phyloP scores from a whole-genome alignment of 1,140 invertebrate genomes.

The Drosophila bocki region DNA sequence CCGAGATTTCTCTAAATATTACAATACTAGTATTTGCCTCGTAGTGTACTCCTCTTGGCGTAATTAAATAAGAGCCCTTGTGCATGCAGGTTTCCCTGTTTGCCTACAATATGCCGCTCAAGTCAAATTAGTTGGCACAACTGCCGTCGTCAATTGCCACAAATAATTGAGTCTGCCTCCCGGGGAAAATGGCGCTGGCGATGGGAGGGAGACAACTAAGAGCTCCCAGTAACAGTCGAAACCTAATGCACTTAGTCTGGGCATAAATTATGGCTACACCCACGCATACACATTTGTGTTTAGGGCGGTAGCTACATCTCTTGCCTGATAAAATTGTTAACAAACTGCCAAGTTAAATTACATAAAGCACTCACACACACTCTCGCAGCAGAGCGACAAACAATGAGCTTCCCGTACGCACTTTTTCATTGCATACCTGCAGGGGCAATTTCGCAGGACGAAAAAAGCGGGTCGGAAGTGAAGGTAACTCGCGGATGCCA shows the following conservation, averaged over 20 bases:
- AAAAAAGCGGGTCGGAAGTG: conserved; percentile 22
- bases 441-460: conserved; percentile 59
- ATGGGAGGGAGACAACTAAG: conserved; percentile 43
- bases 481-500: conserved; percentile 11
- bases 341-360: conserved; percentile 73
- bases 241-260: conserved; percentile 76
- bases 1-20: not conserved
- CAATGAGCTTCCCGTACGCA: conserved; percentile 49
- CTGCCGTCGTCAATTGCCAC: conserved; percentile 67
- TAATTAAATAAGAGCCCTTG: conserved; percentile 39
- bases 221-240: conserved; percentile 30
- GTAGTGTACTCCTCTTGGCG: conserved; percentile 1
- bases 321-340: conserved; percentile 75
- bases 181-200: conserved; percentile 20
- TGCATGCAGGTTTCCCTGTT: conserved; percentile 25
- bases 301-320: conserved; percentile 31
- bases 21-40: not conserved
- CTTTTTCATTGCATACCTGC: conserved; percentile 79
- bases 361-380: conserved; percentile 53
- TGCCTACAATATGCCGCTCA: conserved; percentile 63
- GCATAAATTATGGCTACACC: conserved; percentile 73
- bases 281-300: conserved; percentile 41
- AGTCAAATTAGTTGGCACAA: conserved; percentile 77
- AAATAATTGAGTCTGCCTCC: conserved; percentile 71
- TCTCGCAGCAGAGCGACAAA: conserved; percentile 7